Evolutionary conservation across 2,797 vertebrate genomes (phyloP), one percentile per base, ranked within the genome.

Genomic region (Apodemus agrarius): DNA sequence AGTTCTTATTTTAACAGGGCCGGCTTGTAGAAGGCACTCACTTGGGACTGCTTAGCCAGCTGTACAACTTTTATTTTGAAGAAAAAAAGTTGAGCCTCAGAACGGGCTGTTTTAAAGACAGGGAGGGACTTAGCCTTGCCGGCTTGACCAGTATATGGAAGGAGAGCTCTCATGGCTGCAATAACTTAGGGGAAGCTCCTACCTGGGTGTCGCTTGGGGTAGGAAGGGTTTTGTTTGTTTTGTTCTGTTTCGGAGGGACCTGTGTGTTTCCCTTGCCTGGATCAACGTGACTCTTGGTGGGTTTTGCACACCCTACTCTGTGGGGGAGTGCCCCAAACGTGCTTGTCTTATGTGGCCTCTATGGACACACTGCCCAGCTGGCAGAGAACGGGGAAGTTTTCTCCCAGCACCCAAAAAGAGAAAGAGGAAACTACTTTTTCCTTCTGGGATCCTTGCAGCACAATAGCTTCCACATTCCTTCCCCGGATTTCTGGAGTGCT

Each of bases 31-130:
- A 97, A 98, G 98, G 98, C 98, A 98, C 97, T 98, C 89, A 37
- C 98, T 97, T 98, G 98, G 98, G 98, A 98, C 97, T 96, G 98
- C 98, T 98, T 97, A 98, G 98, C 98, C 98, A 98, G 98, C 98
- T 98, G 98, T 97, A 98, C 98, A 99, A 98, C 98, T 99, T 99
- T 99, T 99, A 99, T 99, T 99, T 99, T 99, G 98, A 99, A 99
- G 98, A 99, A 88, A 98, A 97, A 91, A 98, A 98, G 97, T 98
- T 97, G 98, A 98, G 98, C 97, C 97, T 98, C 88, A 1, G 97
- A 98, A 98, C 98, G 98, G 97, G 85, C 95, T 94, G 97, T 97
- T 98, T 98, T 95, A 97, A 98, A 96, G 97, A 96, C 97, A 97
- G 98, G 93, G 97, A 98, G 98, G 98, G 98, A 98, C 98, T 98